Evolutionary conservation across 1,140 invertebrate genomes (phyloP), one percentile per base, ranked within the genome.

Genomic region (Triops longicaudatus): DNA sequence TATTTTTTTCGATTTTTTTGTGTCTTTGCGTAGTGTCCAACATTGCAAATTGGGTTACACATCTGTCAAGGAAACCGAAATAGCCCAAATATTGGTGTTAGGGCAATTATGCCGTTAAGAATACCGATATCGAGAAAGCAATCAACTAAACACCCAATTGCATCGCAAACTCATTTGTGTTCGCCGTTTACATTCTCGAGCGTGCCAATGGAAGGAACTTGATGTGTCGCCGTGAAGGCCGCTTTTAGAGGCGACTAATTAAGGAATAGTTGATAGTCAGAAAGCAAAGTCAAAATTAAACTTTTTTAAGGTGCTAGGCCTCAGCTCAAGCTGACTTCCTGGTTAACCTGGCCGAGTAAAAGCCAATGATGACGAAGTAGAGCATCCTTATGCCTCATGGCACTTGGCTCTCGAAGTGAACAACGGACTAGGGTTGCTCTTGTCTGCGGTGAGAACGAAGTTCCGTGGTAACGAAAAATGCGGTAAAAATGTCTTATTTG

Each of bases 301-400:
- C 14, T 63, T 22, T 2, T 63, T 22, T 17, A 63, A 14, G 5
- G n/a, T n/a, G 44, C 50, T n/a, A 22, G 14, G 22, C 50, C 22
- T 22, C 22, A 63, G 50, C 50, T 14, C 14, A 63, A 17, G 50
- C 50, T 14, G 50, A 63, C 50, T 63, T 63, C 50, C 50, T 63
- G 50, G 50, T 63, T 63, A 63, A 63, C 50, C 50, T 63, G 50
- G 50, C 50, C 50, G 50, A 63, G 50, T 44, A 63, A 63, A 63
- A 63, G 14, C 50, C 50, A 63, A 63, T 17, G 50, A 22, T 63
- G 50, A 7, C 22, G 50, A 63, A 63, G 50, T 63, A 63, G 50
- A 63, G 50, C 50, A 63, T 63, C 50, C 14, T 63, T 63, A 14
- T 63, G 50, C 50, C 50, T 63, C 50, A 63, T 63, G 50, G 50